Percentiles rank a stretch among this genome's conserved stretches.
Conservation (phyloP, 2,888 invertebrate species). For the Chymomyza procnemis region DNA sequence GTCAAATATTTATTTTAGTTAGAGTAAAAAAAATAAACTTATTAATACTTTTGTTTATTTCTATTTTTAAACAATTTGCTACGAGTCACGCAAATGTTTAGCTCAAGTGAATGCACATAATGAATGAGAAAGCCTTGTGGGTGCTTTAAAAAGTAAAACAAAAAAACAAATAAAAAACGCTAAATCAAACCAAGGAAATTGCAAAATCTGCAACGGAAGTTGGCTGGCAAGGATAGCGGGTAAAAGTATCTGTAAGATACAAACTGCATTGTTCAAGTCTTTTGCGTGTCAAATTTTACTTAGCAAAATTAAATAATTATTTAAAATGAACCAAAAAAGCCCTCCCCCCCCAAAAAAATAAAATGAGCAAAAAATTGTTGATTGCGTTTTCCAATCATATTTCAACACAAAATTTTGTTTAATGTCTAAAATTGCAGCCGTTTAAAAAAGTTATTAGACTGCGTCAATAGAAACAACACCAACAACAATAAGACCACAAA, state of each 20-base stretch:
- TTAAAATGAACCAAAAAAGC: background rate
- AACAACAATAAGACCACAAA: constrained; percentile 19
- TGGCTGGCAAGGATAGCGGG: background rate
- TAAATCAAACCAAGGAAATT: background rate
- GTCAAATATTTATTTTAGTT: background rate
- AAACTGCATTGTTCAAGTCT: background rate
- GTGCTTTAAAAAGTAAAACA: background rate
- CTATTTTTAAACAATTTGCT: background rate
- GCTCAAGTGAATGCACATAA: background rate
- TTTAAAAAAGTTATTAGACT: constrained; percentile 67
- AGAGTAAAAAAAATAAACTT: background rate
- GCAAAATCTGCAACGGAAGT: background rate
- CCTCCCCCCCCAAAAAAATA: no score
- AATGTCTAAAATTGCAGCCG: constrained; percentile 19
- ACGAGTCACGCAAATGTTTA: background rate
- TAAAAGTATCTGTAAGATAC: background rate
- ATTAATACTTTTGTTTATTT: background rate
- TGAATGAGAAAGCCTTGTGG: background rate
- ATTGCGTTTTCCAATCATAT: background rate
- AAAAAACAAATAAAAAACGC: no score
- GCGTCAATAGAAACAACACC: constrained; percentile 51
- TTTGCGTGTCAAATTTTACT: background rate
- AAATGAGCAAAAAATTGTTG: background rate
- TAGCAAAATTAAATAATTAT: background rate
- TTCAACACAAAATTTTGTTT: background rate